Evolutionary conservation across 1,140 invertebrate genomes (phyloP).

Genomic region (Drusus annulatus): DNA sequence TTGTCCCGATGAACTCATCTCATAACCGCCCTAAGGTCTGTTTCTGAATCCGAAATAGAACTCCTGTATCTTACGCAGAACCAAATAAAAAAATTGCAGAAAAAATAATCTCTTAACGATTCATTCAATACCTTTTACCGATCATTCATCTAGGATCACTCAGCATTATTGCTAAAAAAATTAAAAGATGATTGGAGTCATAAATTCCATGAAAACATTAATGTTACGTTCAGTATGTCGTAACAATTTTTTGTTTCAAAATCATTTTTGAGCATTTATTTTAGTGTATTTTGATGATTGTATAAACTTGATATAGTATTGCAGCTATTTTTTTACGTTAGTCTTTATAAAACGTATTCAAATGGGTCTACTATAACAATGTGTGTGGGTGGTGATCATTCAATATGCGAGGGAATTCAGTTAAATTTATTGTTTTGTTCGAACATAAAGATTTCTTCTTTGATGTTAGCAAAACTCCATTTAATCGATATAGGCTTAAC

Average conservation of each 20-base stretch:
- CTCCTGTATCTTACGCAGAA: conserved; percentile 4
- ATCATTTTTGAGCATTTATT: neutral
- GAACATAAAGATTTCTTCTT: neutral
- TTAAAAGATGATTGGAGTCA: neutral
- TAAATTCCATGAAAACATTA: neutral
- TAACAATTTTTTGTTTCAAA: neutral
- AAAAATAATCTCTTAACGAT: neutral
- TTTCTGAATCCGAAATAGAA: conserved; percentile 26
- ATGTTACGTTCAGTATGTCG: no score
- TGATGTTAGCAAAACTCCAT: neutral
- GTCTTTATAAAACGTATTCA: neutral
- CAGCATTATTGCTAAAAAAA: neutral
- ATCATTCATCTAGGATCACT: neutral
- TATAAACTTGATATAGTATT: no score
- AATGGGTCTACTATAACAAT: neutral
- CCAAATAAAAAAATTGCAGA: neutral
- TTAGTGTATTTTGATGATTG: no score
- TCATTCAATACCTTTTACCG: neutral
- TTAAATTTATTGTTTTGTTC: neutral
- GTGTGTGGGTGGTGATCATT: conserved; percentile 14
- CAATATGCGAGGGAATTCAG: neutral
- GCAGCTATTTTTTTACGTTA: no score
- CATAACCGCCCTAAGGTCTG: neutral
- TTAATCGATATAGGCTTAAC: no score
- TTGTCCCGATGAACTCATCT: conserved; percentile 29